Evolutionary conservation across 1,140 invertebrate species (phyloP).

Genomic region (Leptinotarsa defecta): DNA sequence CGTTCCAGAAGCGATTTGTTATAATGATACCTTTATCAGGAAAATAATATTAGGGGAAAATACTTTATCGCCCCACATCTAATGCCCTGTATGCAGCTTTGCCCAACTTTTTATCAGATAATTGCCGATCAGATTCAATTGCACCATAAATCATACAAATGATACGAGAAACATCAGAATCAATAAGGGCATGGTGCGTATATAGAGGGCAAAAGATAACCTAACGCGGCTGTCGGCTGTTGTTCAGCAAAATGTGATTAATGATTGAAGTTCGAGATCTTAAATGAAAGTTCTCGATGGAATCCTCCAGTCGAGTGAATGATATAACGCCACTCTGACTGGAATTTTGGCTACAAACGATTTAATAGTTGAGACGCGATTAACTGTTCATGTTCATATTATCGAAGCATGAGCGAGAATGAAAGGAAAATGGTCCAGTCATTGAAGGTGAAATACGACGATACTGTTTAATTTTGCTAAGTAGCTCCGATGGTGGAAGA

Average conservation of each 20-base stretch:
- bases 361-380: too few species aligned
- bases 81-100: neutral
- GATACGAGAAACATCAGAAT: neutral
- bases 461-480: too few species aligned
- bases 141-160: neutral
- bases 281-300: neutral
- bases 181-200: neutral
- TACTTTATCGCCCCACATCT: too few species aligned
- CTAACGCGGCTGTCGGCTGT: neutral
- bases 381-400: too few species aligned
- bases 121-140: neutral
- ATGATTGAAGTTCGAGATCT: neutral
- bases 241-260: neutral
- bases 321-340: neutral
- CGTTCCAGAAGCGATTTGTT: too few species aligned
- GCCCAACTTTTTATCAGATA: constrained; percentile 1
- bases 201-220: neutral
- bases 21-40: too few species aligned
- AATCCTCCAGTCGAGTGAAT: neutral
- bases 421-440: too few species aligned
- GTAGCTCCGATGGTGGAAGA: too few species aligned
- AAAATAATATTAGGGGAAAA: too few species aligned
- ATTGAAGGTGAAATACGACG: too few species aligned
- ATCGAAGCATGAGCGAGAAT: too few species aligned
- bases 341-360: neutral